A percentile compares a stretch with the other conserved stretches of the same genome.
Conservation (phyloP, 2,888 invertebrate genomes). For the Ornithoptera alexandrae region DNA sequence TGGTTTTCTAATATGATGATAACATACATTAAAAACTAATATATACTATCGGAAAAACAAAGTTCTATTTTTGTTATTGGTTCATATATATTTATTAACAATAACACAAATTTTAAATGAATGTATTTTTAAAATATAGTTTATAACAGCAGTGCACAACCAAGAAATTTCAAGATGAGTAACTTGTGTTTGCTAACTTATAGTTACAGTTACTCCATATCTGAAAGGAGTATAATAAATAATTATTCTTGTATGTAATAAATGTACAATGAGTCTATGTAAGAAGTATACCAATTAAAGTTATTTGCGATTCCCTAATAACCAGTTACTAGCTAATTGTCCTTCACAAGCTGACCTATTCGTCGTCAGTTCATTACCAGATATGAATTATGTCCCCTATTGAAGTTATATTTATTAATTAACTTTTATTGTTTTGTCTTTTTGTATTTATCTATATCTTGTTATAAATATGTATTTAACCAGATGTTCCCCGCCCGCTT, state of each 20-base stretch:
- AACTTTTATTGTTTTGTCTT: neutral
- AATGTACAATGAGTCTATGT: neutral
- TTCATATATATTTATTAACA: no score
- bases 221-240: constrained; percentile 4
- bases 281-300: constrained; percentile 15
- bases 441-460: neutral
- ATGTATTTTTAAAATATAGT: no score
- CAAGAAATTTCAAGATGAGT: no score
- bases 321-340: constrained; percentile 21
- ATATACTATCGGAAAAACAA: no score
- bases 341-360: constrained; percentile 15
- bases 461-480: neutral
- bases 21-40: no score
- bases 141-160: no score
- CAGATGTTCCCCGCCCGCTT: no score
- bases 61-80: no score
- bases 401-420: neutral
- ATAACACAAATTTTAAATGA: no score
- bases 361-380: neutral
- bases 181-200: no score
- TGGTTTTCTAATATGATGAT: no score
- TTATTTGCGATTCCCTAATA: constrained; percentile 21
- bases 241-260: neutral
- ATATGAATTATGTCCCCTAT: neutral
- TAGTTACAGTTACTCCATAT: neutral